phyloP scores from a whole-genome alignment of 1,140 invertebrate genomes.

The Gonioctena quinquepunctata region DNA sequence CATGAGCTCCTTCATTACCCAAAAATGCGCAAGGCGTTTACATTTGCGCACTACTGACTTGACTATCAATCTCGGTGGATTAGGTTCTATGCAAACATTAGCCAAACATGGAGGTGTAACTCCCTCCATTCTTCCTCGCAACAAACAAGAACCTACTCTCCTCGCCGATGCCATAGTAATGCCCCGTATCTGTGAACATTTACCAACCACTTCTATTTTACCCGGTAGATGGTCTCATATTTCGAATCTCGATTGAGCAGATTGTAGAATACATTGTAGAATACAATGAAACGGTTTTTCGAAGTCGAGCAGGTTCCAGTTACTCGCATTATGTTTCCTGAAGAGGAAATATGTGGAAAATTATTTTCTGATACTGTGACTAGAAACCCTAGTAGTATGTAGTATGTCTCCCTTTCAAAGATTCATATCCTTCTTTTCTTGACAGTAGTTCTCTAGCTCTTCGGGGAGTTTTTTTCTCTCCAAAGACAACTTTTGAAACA shows the following conservation, averaged over 20 bases:
- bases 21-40: no score
- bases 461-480: background rate
- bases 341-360: conserved; percentile 11
- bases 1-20: no score
- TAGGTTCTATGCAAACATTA: no score
- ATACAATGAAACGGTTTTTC: background rate
- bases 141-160: background rate
- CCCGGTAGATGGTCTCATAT: background rate
- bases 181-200: background rate
- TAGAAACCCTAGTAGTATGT: background rate
- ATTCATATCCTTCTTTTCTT: background rate
- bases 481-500: conserved; percentile 5
- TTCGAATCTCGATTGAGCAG: conserved; percentile 2
- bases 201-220: background rate
- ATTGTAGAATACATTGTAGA: background rate
- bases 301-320: conserved; percentile 11
- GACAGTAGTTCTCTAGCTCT: conserved; percentile 2
- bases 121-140: background rate
- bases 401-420: no score
- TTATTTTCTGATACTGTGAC: background rate
- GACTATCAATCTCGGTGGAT: no score
- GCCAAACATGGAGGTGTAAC: no score
- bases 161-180: background rate
- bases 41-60: no score
- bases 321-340: background rate